Base-by-base conservation (phyloP, 2,888 invertebrate genomes). In the Craniophora ligustri region DNA sequence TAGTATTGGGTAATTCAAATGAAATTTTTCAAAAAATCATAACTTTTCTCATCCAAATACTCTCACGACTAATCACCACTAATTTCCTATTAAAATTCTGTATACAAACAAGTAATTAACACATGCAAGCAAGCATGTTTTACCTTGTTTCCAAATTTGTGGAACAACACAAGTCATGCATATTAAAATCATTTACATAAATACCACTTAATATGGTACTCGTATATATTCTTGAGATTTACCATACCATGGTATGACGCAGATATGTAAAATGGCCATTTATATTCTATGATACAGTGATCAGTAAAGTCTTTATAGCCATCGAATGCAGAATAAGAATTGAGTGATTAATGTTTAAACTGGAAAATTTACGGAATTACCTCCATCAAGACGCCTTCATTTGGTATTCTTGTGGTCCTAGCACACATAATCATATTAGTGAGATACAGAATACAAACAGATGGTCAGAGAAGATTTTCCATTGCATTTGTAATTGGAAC, bases 31-130 rank as follows among this genome's bases (percentile, higher is more conserved):
- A n/a, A n/a, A n/a, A n/a, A n/a, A n/a, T n/a, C n/a, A n/a, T n/a
- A n/a, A n/a, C n/a, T 1, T 2, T 6, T n/a, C 15, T 5, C 5
- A 5, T 2, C 4, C 3, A 13, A 32, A 34, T 57, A 11, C 3
- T 57, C 44, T 8, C 39, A 51, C 35, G 31, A 14, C 31, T 44
- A 53, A 63, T 63, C 41, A 60, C 41, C 41, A 41, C 26, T 21
- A 67, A 61, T 48, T 44, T n/a, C 14, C 45, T 1, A 67, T 69
- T 71, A 63, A 59, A 51, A 68, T 71, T 54, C 68, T 5, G 31
- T 48, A 34, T 54, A n/a, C 15, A 40, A 36, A 23, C 34, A 16
- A 23, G 21, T 19, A 26, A 26, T n/a, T 26, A 26, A 41, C 42
- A 62, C 32, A 32, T 31, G 55, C 46, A 28, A 48, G 15, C 15